phyloP scores from a whole-genome alignment of 2,888 invertebrate species.

The Drosophila longiperda region DNA sequence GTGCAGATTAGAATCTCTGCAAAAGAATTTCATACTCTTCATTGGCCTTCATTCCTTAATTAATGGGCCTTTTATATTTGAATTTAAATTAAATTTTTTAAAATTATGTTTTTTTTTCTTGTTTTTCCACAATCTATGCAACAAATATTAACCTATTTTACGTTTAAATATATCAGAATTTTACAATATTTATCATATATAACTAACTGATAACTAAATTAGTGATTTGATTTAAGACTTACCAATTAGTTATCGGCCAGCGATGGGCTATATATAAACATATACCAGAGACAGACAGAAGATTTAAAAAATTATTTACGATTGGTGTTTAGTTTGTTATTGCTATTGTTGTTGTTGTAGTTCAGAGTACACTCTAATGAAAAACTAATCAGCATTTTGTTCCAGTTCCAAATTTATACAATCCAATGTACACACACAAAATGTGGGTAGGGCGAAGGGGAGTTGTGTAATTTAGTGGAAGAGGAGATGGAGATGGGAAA shows the following conservation, averaged over 20 bases:
- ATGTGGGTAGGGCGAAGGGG: background rate
- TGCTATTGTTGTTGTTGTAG: constrained; percentile 35
- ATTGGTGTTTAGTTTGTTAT: constrained; percentile 1
- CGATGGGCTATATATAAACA: constrained; percentile 30
- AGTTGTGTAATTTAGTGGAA: background rate
- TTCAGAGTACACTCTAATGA: constrained; percentile 47
- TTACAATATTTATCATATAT: background rate
- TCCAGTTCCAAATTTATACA: constrained; percentile 68
- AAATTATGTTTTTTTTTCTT: no score
- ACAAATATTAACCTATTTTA: no score
- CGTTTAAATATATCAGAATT: no score
- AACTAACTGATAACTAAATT: background rate
- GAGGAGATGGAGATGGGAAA: constrained; percentile 1
- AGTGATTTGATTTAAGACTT: constrained; percentile 26
- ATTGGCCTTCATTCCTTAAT: no score
- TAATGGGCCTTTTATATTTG: no score
- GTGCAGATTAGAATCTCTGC: background rate
- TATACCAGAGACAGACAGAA: background rate
- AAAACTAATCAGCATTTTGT: constrained; percentile 75
- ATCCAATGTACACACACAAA: constrained; percentile 30
- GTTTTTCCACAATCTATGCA: no score
- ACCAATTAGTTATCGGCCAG: constrained; percentile 56
- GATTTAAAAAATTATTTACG: constrained; percentile 10
- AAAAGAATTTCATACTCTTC: background rate
- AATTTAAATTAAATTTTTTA: no score